Base-by-base conservation (phyloP, 1,140 invertebrate species). In the Penaeus japonicus region DNA sequence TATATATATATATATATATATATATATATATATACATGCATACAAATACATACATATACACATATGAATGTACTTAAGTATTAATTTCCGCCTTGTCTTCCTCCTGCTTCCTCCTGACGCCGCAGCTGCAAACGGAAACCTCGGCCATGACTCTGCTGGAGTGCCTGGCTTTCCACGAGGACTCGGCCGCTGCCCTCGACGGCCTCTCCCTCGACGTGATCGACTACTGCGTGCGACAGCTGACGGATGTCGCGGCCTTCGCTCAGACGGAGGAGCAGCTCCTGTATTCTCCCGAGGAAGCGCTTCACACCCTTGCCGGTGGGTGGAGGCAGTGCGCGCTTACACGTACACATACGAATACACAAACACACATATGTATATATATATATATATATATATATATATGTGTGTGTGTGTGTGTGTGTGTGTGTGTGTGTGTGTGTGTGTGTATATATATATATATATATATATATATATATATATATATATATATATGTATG, bases 221-320 rank as follows among this genome's bases (percentile, higher is more conserved):
- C n/a, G 85, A 87, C 65, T 82, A 87, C 79, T 55, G 85, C n/a
- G 79, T 87, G 22, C 30, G 85, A 22, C 85, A 87, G n/a, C 62
- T 87, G 17, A 55, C 53, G 4, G 30, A 47, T 3, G 24, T 87
- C 15, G 78, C 62, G 4, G 54, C 35, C 22, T 78, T 73, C 24
- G 47, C 47, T 22, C 85, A 87, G 70, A 24, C n/a, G n/a, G 75
- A 86, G 35, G 55, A 27, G 30, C 17, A 65, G 22, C 62, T 79
- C 2, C 79, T 70, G 12, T 82, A 82, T 7, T 4, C 55, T 18
- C 78, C 85, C 27, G n/a, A 57, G 24, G 59, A 57, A 32, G 65
- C 83, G 0, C 4, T 73, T 30, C 15, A 73, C 47, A 47, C 47
- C 15, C 47, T 47, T 1, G 15, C 47, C 10, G 47, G 47, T 47